Base-by-base conservation (phyloP, 92 coral and sea anemone species). In the Meandrina meandrites region DNA sequence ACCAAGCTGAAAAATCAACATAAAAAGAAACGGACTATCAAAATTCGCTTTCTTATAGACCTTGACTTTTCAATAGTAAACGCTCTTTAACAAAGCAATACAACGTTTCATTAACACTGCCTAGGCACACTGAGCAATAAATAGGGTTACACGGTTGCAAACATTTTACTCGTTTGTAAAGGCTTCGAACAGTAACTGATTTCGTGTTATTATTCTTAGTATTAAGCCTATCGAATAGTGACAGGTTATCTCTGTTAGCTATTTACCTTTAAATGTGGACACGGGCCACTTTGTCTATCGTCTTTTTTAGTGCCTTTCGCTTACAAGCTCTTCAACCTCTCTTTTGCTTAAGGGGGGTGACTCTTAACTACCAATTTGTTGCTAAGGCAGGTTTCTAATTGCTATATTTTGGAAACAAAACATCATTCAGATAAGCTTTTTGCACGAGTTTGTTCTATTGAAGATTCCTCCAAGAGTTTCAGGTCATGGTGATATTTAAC, bases 1-100 rank as follows among this genome's bases (percentile, higher is more conserved):
- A 76, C 58, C 37, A 76, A 17, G 80, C 80, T 56, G 24, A 13
- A 56, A 15, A 18, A 40, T 40, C 17, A 56, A 56, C 10, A 56
- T 3, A 15, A 56, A 56, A 18, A 56, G 24, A 56, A 56, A 56
- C 62, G 24, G 62, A 1, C 21, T 6, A 56, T 56, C 22, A 15
- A 56, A 56, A 56, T 15, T 12, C 1, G 62, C 2, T 12, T 56
- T 12, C 8, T 36, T 14, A 31, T 73, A 4, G 77, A 73, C 35
- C n/a, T 73, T 35, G 35, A 73, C 76, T 71, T 73, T 73, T 35
- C 77, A 73, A 73, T 73, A 28, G 75, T 28, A 70, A 70, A 32
- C 74, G 75, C 75, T 70, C 11, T 70, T 70, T 30, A 70, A 70
- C 30, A 70, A 16, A 11, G 40, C 30, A 14, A 51, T 51, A 17